Evolutionary conservation across 2,888 invertebrate genomes (phyloP), one percentile per base, ranked within the genome.

Genomic region (Tetranychus truncatus): DNA sequence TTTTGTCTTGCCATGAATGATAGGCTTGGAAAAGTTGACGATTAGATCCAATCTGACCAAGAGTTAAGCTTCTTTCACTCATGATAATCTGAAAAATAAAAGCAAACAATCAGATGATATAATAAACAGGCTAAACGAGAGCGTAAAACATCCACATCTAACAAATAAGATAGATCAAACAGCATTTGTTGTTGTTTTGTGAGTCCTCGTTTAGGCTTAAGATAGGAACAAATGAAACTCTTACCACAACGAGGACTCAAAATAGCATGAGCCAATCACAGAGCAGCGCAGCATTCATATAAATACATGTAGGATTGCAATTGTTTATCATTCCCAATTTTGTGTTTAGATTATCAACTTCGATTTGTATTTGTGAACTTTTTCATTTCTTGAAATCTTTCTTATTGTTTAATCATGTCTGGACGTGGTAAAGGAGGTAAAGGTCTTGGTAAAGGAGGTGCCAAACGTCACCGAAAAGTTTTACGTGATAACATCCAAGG

Each of bases 401-500:
- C 45, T 45, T 11, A 72, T 9, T 46, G 44, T 9, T 65, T 4
- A 21, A 77, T 45, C 65, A 90, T 90, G 89, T 88, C 89, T 82
- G 90, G 90, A 77, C 88, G 89, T 77, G 90, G 90, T 77, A 89
- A 90, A 86, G 89, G 89, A 81, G 88, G 89, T 75, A 89, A 89
- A 84, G 89, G 89, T 77, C 84, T 90, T 75, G 89, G 89, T 74
- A 90, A 90, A 83, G 89, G 89, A 78, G 90, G 89, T 77, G 91
- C 90, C 46, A 91, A 90, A 83, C 88, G 91, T 78, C 91, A 91
- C 84, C 85, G 91, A 77, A 91, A 91, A 82, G 89, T 91, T 55
- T 77, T 83, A 20, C 82, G 84, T 79, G 85, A 84, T 79, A 84
- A 85, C 82, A 85, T 85, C 82, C 84, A 85, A 79, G 84, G 84